Base-by-base conservation (phyloP, 53 echinoderm and acorn worm species). In the Henricia sp. region DNA sequence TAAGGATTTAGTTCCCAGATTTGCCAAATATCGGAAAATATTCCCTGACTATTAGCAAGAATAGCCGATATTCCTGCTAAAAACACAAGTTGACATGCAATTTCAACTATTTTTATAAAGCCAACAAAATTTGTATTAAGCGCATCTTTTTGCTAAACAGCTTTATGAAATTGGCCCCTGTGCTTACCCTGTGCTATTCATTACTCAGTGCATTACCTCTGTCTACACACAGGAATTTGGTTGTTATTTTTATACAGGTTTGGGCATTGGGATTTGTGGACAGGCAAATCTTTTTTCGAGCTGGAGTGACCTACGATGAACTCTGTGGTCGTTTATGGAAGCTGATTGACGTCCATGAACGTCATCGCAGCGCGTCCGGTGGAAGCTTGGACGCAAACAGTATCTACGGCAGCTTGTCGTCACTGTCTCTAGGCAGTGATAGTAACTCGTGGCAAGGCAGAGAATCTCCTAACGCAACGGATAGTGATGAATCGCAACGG, bases 201-300 rank as follows among this genome's bases (percentile, higher is more conserved):
- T n/a, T n/a, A n/a, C n/a, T n/a, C n/a, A n/a, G n/a, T n/a, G n/a
- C n/a, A n/a, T n/a, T n/a, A n/a, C n/a, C n/a, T n/a, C n/a, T n/a
- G n/a, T n/a, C n/a, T n/a, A n/a, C n/a, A n/a, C n/a, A n/a, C n/a
- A n/a, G n/a, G n/a, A n/a, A n/a, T n/a, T n/a, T n/a, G n/a, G n/a
- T n/a, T n/a, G n/a, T n/a, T n/a, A n/a, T n/a, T n/a, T 23, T 12
- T 86, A 17, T 72, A 16, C 51, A 54, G 93, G 94, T 97, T 6
- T 97, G 94, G 99, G 92, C 92, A 5, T 52, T 99, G 30, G 92
- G 87, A 26, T 89, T 88, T 70, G 92, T 92, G 9, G 92, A 99
- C 55, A 80, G 86, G 14, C 88, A 86, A 16, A 88, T 99, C 3
- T 86, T 88, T 62, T 90, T 92, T 68, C 72, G 99, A 53, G 71